Evolutionary conservation across 1,140 invertebrate genomes (phyloP).

Genomic region (Pararge aegeria): DNA sequence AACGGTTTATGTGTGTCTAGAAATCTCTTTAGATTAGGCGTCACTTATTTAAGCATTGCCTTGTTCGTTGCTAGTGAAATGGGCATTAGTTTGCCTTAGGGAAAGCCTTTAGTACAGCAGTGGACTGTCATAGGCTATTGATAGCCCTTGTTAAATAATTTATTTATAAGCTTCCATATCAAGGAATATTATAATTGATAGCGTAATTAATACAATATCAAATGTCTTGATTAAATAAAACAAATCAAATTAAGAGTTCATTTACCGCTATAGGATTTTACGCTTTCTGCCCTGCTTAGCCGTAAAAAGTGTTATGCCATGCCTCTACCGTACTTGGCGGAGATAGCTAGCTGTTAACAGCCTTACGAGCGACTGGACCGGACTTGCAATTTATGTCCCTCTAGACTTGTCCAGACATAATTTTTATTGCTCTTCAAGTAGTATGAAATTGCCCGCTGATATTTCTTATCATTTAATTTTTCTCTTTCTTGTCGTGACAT

Average conservation of each 20-base stretch:
- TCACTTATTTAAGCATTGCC: too few species aligned
- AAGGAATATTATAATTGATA: too few species aligned
- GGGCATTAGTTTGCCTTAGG: too few species aligned
- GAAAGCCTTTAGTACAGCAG: too few species aligned
- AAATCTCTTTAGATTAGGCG: too few species aligned
- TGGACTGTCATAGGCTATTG: too few species aligned
- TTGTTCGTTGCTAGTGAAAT: too few species aligned
- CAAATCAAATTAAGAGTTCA: not conserved
- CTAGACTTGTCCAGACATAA: not conserved
- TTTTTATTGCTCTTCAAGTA: not conserved
- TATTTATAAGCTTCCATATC: too few species aligned
- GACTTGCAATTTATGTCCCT: not conserved
- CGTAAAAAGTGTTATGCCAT: not conserved
- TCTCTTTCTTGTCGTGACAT: not conserved
- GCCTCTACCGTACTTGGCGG: not conserved
- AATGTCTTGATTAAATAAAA: not conserved
- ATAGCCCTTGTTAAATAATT: too few species aligned
- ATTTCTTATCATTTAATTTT: not conserved
- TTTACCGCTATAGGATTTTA: not conserved
- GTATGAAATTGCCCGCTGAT: not conserved
- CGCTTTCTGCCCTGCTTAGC: not conserved
- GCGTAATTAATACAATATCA: not conserved
- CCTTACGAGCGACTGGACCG: not conserved
- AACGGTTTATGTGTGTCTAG: too few species aligned
- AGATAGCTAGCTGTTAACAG: conserved; percentile 4